A percentile compares a stretch with the other conserved stretches of the same genome.
Evolutionary conservation across 2,797 vertebrate species (phyloP).

Genomic region (Sebastes iracundus): DNA sequence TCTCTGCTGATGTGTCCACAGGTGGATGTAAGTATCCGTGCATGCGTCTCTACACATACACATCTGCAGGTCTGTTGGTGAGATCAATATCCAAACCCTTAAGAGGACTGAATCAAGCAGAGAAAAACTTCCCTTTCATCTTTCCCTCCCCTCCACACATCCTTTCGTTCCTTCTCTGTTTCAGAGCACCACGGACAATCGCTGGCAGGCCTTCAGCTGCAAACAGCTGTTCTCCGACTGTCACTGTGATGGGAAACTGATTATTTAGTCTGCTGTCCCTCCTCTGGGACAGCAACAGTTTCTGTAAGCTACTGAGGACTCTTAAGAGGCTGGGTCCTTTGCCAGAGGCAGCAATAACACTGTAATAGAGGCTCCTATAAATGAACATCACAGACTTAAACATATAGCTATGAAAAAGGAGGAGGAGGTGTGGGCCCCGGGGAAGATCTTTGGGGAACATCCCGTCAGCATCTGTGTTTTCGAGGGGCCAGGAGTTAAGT

Average conservation of each 20-base stretch:
- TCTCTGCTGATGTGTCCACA: conserved; percentile 10
- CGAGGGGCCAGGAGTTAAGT: conserved; percentile 10
- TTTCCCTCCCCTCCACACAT: conserved; percentile 9
- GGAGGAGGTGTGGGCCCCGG: conserved; percentile 4
- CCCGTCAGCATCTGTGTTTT: conserved; percentile 64
- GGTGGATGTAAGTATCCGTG: conserved; percentile 19
- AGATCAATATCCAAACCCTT: conserved; percentile 56
- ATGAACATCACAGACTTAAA: conserved; percentile 62
- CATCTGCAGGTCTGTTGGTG: conserved; percentile 30
- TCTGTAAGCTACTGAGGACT: conserved; percentile 49
- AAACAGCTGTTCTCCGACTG: conserved; percentile 80
- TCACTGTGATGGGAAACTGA: conserved; percentile 63
- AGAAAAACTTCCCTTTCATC: conserved; percentile 55
- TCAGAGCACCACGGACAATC: conserved; percentile 44
- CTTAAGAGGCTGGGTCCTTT: conserved; percentile 52
- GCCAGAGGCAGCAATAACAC: conserved; percentile 53
- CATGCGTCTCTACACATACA: conserved; percentile 3
- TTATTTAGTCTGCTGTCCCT: conserved; percentile 80
- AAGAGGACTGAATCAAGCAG: conserved; percentile 43
- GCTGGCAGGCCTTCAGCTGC: conserved; percentile 70
- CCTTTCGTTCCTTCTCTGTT: conserved; percentile 34
- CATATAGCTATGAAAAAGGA: conserved; percentile 58
- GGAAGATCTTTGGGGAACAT: conserved; percentile 42
- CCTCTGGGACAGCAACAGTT: conserved; percentile 64
- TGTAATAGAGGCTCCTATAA: conserved; percentile 38